These are phyloP conservation scores for Ceriagrion tenellum DNA, from an alignment of 2,888 invertebrate species.

Conservation along the genomic window DNA sequence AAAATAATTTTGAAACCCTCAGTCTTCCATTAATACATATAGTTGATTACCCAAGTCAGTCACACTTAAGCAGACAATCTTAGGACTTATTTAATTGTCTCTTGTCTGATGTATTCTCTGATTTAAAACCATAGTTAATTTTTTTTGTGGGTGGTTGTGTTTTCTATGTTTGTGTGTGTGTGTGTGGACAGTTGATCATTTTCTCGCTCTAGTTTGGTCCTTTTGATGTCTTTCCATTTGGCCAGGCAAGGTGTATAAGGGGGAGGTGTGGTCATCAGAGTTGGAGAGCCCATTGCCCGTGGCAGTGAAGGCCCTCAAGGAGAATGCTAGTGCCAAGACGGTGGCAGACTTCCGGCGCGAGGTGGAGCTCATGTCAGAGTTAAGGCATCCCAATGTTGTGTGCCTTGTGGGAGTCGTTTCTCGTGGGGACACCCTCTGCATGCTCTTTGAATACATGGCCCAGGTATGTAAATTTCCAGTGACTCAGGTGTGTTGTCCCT, in stretches of 20 bases:
- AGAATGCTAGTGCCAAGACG: slow-evolving; percentile 94
- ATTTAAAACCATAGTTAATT: too few relatives aligned
- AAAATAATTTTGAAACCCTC: too few relatives aligned
- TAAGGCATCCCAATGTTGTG: slow-evolving; percentile 97
- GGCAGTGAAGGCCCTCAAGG: slow-evolving; percentile 96
- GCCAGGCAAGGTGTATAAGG: slow-evolving; percentile 94
- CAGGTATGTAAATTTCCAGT: slow-evolving; percentile 76
- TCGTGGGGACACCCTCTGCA: slow-evolving; percentile 93
- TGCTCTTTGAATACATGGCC: slow-evolving; percentile 99
- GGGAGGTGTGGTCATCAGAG: slow-evolving; percentile 87
- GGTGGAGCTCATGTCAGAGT: slow-evolving; percentile 94
- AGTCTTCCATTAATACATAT: too few relatives aligned
- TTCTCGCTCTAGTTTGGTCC: not conserved
- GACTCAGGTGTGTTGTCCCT: too few relatives aligned
- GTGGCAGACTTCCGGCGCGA: slow-evolving; percentile 95
- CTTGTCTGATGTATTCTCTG: too few relatives aligned
- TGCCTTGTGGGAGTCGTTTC: slow-evolving; percentile 95
- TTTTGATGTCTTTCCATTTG: slow-evolving; percentile 69
- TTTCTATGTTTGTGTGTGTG: too few relatives aligned
- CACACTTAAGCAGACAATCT: too few relatives aligned
- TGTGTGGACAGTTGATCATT: not conserved
- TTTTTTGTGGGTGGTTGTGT: too few relatives aligned
- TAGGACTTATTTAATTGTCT: too few relatives aligned
- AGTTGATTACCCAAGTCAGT: too few relatives aligned
- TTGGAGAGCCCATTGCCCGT: slow-evolving; percentile 86